A percentile compares a stretch with the other conserved stretches of the same genome.
Evolutionary conservation across 2,888 invertebrate species (phyloP).

Genomic region (Archips xylosteana): DNA sequence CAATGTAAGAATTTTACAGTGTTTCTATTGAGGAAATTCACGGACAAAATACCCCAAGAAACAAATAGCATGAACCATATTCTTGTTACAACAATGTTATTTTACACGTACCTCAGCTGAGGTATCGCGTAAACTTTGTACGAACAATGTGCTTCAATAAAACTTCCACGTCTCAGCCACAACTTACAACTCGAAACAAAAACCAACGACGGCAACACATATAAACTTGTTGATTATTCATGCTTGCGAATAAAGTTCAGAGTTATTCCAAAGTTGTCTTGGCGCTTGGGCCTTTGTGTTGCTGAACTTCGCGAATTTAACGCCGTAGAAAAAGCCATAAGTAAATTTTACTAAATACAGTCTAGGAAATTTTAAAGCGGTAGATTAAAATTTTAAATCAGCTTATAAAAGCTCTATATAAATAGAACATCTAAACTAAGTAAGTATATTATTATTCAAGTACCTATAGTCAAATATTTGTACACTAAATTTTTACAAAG

Average conservation of each 20-base stretch:
- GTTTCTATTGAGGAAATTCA: background rate
- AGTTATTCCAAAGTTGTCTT: constrained; percentile 9
- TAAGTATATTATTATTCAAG: no score
- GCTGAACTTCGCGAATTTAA: constrained; percentile 17
- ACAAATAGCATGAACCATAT: background rate
- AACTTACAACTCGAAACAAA: constrained; percentile 18
- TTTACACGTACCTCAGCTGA: constrained; percentile 6
- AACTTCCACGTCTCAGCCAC: constrained; percentile 17
- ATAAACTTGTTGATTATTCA: constrained; percentile 36
- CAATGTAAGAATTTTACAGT: no score
- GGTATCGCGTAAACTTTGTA: background rate
- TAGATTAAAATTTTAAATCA: no score
- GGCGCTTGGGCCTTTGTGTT: constrained; percentile 18
- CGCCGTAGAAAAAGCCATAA: background rate
- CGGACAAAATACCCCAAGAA: background rate
- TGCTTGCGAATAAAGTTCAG: constrained; percentile 13
- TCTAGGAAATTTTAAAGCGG: no score
- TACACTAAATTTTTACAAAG: constrained; percentile 11
- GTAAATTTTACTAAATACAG: no score
- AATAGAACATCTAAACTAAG: no score
- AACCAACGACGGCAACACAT: constrained; percentile 2
- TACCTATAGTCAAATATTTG: background rate
- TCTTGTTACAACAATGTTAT: constrained; percentile 22
- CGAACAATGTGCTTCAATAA: constrained; percentile 15
- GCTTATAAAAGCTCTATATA: no score